Base-by-base conservation (phyloP, 2,888 invertebrate genomes). In the Hydrotaea cyrtoneurina region DNA sequence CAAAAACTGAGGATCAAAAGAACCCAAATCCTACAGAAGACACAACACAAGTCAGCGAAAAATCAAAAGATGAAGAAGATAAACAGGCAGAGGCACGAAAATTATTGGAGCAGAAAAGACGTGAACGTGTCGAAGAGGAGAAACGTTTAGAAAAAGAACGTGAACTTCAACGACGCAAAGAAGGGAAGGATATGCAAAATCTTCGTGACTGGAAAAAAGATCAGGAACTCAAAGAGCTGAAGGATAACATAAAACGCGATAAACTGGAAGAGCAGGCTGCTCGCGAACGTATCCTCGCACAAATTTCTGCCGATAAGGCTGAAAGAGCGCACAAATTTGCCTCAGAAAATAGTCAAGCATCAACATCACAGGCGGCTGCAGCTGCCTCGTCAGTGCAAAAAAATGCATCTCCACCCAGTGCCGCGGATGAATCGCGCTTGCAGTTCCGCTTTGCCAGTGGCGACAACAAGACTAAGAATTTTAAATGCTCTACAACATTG, bases 391-490 rank as follows among this genome's bases (percentile, higher is more conserved):
- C 36, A 21, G 26, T 23, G 13, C 71, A 23, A 36, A 3, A 36
- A 36, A 36, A 36, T 13, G 39, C 83, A 1, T 15, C 57, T 13
- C 50, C 86, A 3, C 72, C 87, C 17, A 86, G 85, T 77, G 87
- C 73, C 15, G 23, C 82, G 86, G 93, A 94, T 86, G 91, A 92
- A 53, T 94, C 96, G 0, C 94, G 97, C 75, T 94, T 98, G 53
- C 98, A 98, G 93, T 97, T 98, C 91, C 95, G 96, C 88, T 90
- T 98, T 87, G 96, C 98, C 0, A 96, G 97, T 91, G 98, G 98
- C 0, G 94, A 94, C 0, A 94, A 95, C 0, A 94, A 95, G 86
- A 95, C 95, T 2, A 95, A 96, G 43, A 94, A 95, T 87, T 98
- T 98, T 90, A 93, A 95, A 39, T 94, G 95, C 0, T 93, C 93